Percentiles rank a stretch among this genome's conserved stretches.
phyloP scores from a whole-genome alignment of 35 echinoderm and acorn worm species.

The Ophiothrix spiculata region DNA sequence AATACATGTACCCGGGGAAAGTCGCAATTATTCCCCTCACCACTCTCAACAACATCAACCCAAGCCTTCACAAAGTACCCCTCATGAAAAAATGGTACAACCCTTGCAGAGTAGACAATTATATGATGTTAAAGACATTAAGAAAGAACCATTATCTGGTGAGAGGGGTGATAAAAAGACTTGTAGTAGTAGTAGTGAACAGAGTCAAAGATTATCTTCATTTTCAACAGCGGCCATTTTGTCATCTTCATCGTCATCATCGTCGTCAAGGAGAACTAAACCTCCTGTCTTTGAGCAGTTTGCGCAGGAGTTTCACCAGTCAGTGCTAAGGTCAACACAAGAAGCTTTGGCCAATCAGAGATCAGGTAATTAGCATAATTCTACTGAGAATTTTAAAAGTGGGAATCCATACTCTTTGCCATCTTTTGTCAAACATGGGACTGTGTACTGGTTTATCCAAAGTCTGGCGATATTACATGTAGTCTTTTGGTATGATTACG shows the following conservation, averaged over 20 bases:
- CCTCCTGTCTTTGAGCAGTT: conserved; percentile 63
- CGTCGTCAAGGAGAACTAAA: neutral
- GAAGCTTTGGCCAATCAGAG: conserved; percentile 77
- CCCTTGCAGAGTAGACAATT: conserved; percentile 1
- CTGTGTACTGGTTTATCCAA: too few species aligned
- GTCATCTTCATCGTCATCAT: neutral
- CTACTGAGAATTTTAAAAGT: too few species aligned
- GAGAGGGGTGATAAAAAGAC: conserved; percentile 26
- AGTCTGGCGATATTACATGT: too few species aligned
- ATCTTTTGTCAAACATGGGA: too few species aligned
- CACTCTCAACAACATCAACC: neutral
- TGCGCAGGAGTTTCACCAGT: conserved; percentile 97
- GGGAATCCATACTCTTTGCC: too few species aligned
- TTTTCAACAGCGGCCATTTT: conserved; percentile 22
- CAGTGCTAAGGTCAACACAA: conserved; percentile 84
- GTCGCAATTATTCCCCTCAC: neutral
- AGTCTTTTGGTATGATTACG: too few species aligned
- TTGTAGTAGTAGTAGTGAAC: neutral
- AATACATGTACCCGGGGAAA: neutral
- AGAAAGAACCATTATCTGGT: conserved; percentile 18
- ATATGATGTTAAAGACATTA: conserved; percentile 30
- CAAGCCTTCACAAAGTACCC: neutral
- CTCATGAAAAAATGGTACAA: conserved; percentile 24
- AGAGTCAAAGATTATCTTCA: neutral
- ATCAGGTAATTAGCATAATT: conserved; percentile 18